These are phyloP conservation scores for Zaprionus capensis DNA, from an alignment of 1,140 invertebrate species.

Conservation along the genomic window DNA sequence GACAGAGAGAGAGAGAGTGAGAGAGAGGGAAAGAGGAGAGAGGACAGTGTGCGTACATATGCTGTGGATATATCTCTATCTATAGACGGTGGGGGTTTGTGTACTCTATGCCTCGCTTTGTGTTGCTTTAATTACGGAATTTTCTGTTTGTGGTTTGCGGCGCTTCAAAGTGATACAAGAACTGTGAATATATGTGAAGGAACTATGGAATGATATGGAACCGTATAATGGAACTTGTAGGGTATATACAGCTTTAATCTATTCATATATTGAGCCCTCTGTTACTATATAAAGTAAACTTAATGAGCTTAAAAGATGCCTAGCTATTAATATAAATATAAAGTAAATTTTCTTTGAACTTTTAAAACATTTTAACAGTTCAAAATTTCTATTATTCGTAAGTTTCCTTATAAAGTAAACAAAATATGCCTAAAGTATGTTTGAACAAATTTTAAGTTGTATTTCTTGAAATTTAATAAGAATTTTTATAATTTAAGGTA, in stretches of 20 bases:
- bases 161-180: slow-evolving; percentile 6
- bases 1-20: neutral
- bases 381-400: neutral
- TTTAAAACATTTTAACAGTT: too few species aligned
- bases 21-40: neutral
- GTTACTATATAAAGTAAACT: neutral
- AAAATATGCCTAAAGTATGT: too few species aligned
- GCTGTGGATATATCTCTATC: slow-evolving; percentile 9
- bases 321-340: too few species aligned
- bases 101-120: neutral
- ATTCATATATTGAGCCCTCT: neutral
- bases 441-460: too few species aligned
- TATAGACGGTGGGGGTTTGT: slow-evolving; percentile 17
- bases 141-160: slow-evolving; percentile 65
- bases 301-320: neutral
- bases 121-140: slow-evolving; percentile 55
- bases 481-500: too few species aligned
- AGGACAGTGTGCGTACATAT: neutral
- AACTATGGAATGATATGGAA: neutral
- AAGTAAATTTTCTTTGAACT: too few species aligned
- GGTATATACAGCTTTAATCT: neutral
- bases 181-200: neutral
- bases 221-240: neutral
- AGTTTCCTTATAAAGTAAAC: too few species aligned
- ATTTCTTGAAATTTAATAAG: too few species aligned